Evolutionary conservation across 2,888 invertebrate genomes (phyloP).

Genomic region (Troides oblongomaculatus): DNA sequence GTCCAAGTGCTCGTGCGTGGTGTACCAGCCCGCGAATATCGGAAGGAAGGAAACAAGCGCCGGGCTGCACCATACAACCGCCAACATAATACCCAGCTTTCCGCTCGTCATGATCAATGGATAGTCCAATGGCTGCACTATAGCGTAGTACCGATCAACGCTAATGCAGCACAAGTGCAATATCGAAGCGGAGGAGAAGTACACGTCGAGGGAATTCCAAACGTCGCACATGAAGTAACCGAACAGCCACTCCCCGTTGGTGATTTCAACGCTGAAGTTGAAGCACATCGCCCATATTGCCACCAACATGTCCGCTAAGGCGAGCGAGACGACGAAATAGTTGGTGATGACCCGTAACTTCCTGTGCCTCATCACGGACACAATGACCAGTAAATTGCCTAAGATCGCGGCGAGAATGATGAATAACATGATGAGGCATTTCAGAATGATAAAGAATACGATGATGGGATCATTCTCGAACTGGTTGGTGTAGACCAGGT

Average conservation of each 20-base stretch:
- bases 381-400: conserved; percentile 94
- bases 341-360: conserved; percentile 91
- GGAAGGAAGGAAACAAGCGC: conserved; percentile 96
- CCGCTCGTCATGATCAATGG: conserved; percentile 94
- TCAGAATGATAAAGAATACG: conserved; percentile 81
- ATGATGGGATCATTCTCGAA: conserved; percentile 74
- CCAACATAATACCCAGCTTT: conserved; percentile 88
- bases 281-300: conserved; percentile 97
- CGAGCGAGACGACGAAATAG: conserved; percentile 96
- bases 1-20: conserved; percentile 88
- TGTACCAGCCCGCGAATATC: conserved; percentile 97
- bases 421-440: conserved; percentile 90
- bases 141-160: conserved; percentile 93
- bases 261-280: conserved; percentile 93
- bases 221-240: conserved; percentile 96
- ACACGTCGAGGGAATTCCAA: conserved; percentile 97
- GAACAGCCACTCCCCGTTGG: conserved; percentile 92
- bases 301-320: conserved; percentile 96
- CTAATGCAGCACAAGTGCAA: conserved; percentile 96
- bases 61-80: conserved; percentile 95
- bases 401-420: conserved; percentile 94
- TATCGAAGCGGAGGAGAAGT: conserved; percentile 95
- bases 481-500: conserved; percentile 61
- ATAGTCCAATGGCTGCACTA: conserved; percentile 95
- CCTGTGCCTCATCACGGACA: conserved; percentile 85